These are phyloP conservation scores for Linnaemya vulpina DNA, from an alignment of 2,888 invertebrate species.

Conservation along the genomic window DNA sequence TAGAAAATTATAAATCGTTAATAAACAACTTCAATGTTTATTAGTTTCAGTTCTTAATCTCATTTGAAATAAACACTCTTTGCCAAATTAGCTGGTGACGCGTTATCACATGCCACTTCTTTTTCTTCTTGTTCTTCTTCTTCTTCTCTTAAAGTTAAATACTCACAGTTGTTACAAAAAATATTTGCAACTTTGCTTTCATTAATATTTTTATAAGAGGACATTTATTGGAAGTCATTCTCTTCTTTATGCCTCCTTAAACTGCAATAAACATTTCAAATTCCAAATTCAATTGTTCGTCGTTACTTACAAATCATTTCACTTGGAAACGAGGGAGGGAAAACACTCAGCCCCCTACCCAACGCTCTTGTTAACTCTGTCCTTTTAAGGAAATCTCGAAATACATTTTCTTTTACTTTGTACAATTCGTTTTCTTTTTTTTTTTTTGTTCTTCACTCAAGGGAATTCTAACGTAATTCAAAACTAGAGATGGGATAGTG, in stretches of 20 bases:
- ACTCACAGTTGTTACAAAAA: neutral
- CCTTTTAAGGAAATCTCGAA: slow-evolving; percentile 16
- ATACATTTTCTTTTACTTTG: neutral
- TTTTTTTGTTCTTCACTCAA: too few relatives aligned
- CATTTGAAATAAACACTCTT: neutral
- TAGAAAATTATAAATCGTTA: neutral
- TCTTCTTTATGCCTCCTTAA: slow-evolving; percentile 4
- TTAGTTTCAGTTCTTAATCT: neutral
- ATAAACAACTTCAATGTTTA: neutral
- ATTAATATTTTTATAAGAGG: slow-evolving; percentile 17
- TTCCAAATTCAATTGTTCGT: slow-evolving; percentile 60
- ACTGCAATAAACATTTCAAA: slow-evolving; percentile 41
- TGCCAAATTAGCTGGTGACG: neutral
- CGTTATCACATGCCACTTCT: neutral
- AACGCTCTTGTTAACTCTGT: slow-evolving; percentile 18
- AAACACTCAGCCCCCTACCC: neutral
- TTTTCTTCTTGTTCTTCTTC: neutral
- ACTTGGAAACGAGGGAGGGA: slow-evolving; percentile 5
- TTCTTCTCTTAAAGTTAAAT: neutral
- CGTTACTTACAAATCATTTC: slow-evolving; percentile 60
- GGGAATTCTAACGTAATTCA: neutral
- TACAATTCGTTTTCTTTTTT: too few relatives aligned
- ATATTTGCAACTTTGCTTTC: neutral
- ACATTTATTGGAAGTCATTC: slow-evolving; percentile 15
- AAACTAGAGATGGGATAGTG: neutral